Evolutionary conservation across 2,888 invertebrate species (phyloP).

Genomic region (Metallyticus violacea): DNA sequence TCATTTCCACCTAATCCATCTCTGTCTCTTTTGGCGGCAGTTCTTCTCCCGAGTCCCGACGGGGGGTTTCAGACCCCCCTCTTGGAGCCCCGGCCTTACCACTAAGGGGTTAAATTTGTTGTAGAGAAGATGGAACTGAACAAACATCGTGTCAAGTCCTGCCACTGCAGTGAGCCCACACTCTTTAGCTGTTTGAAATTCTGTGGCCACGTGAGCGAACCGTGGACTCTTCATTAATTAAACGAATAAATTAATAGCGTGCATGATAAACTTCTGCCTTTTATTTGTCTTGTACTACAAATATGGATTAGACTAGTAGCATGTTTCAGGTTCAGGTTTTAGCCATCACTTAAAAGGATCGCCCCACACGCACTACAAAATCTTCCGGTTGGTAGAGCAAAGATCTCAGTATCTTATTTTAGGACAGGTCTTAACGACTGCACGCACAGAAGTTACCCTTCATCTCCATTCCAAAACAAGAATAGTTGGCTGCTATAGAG

Average conservation of each 20-base stretch:
- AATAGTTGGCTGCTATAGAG: too few relatives aligned
- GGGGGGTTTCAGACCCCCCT: neutral
- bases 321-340: neutral
- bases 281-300: too few relatives aligned
- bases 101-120: slow-evolving; percentile 6
- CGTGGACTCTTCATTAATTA: neutral
- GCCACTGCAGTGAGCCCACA: too few relatives aligned
- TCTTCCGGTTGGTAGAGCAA: too few relatives aligned
- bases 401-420: too few relatives aligned
- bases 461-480: too few relatives aligned
- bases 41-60: neutral
- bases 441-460: too few relatives aligned
- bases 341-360: too few relatives aligned
- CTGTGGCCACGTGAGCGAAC: too few relatives aligned
- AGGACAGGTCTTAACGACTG: too few relatives aligned
- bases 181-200: neutral
- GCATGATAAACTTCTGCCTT: neutral
- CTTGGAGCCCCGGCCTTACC: neutral
- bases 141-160: slow-evolving; percentile 1
- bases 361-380: too few relatives aligned
- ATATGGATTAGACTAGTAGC: neutral
- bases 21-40: slow-evolving; percentile 11
- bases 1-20: slow-evolving; percentile 20
- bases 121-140: slow-evolving; percentile 1
- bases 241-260: neutral